Conservation (phyloP, 2,113 vertebrate genomes). For the Vidua macroura region DNA sequence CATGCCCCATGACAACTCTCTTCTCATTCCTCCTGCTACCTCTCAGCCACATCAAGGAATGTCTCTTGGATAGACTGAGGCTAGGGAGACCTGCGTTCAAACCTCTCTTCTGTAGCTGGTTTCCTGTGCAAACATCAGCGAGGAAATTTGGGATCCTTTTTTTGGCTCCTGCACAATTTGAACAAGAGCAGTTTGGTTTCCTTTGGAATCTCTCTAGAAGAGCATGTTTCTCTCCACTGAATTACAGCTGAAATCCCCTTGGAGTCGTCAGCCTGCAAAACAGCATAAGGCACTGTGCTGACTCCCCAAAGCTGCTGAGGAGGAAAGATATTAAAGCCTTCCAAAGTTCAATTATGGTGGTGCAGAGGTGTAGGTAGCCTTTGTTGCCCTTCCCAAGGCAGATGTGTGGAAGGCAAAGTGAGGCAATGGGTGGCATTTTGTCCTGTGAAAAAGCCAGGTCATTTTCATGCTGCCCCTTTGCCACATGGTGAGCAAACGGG, state of each 20-base stretch:
- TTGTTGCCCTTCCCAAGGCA: not conserved
- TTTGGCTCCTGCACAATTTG: not conserved
- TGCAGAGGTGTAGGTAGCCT: not conserved
- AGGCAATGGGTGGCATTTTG: not conserved
- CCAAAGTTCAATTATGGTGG: not conserved
- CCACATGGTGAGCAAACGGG: accelerated
- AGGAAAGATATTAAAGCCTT: not conserved
- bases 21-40: not conserved
- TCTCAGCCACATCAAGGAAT: not conserved
- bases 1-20: not conserved
- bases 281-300: not conserved
- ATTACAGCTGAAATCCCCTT: not conserved
- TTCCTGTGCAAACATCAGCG: not conserved
- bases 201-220: not conserved
- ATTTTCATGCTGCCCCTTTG: not conserved
- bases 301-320: not conserved
- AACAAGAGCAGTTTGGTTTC: not conserved
- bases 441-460: not conserved
- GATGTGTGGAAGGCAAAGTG: not conserved
- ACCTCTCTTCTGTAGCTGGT: not conserved
- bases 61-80: not conserved
- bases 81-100: not conserved
- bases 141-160: not conserved
- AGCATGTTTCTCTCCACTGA: not conserved
- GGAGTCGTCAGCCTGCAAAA: not conserved